Conservation (phyloP, 1,140 invertebrate species). For the Aplysia californica region DNA sequence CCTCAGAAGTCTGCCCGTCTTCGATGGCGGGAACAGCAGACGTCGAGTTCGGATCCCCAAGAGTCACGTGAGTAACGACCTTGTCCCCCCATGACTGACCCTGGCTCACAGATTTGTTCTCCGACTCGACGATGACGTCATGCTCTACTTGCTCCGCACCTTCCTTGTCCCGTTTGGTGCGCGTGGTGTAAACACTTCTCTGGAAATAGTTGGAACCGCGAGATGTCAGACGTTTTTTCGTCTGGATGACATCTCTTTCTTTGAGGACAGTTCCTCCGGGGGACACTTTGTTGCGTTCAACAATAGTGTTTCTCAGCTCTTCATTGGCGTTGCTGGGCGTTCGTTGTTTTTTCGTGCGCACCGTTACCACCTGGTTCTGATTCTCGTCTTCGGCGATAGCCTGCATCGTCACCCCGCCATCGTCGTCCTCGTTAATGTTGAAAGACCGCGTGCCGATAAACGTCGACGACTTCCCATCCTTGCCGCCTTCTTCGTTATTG, state of each 20-base stretch:
- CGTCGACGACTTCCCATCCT: no score
- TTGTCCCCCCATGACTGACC: conserved; percentile 55
- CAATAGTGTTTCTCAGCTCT: conserved; percentile 78
- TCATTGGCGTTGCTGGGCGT: conserved; percentile 80
- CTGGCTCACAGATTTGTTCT: conserved; percentile 50
- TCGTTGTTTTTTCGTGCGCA: conserved; percentile 65
- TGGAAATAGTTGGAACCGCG: conserved; percentile 56
- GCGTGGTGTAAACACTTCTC: conserved; percentile 40
- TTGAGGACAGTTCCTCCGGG: conserved; percentile 44
- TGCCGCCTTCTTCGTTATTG: no score
- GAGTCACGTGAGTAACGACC: conserved; percentile 37
- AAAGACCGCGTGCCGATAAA: neutral
- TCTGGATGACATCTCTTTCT: conserved; percentile 53
- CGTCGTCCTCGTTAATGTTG: conserved; percentile 23
- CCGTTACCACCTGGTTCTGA: conserved; percentile 46
- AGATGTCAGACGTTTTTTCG: conserved; percentile 49
- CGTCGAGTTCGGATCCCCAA: no score
- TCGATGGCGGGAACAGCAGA: no score
- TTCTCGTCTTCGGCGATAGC: conserved; percentile 39
- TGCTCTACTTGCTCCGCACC: conserved; percentile 52
- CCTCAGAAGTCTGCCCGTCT: no score
- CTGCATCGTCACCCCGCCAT: conserved; percentile 44
- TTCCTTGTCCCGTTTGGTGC: conserved; percentile 37
- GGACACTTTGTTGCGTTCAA: conserved; percentile 38
- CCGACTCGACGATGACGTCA: conserved; percentile 45